Base-by-base conservation (phyloP, 2,797 vertebrate species). In the Xyrichtys novacula region DNA sequence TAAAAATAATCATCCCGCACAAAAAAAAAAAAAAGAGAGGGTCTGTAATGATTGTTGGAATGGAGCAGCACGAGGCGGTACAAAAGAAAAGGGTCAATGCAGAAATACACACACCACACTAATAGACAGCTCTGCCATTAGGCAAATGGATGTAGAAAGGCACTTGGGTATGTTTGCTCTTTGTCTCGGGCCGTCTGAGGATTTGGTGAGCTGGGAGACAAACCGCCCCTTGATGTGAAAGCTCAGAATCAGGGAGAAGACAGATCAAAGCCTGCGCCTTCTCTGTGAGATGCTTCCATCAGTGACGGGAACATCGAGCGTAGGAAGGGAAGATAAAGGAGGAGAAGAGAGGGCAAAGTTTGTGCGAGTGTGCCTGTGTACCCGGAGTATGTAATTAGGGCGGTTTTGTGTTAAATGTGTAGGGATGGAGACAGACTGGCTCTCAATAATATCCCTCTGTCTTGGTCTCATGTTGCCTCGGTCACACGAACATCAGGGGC, bases 221-320 rank as follows among this genome's bases (percentile, higher is more conserved):
- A 93, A 90, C 87, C 76, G 32, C 65, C 76, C 85, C 90, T 92
- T 91, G 87, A 94, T 94, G 90, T 93, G 83, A 90, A 85, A 77
- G 84, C 88, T 89, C 64, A 49, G 79, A 86, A 88, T 88, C 81
- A 75, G 52, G 70, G 71, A 85, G 83, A 68, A 84, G 73, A 86
- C 62, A 91, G 88, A 93, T 93, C 89, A 93, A 93, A 93, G 92
- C 74, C 61, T 20, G 43, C 40, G 75, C 74, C 74, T 65, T 69
- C 73, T 80, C 71, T 71, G 65, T 59, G 62, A 81, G 69, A 85
- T 49, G 61, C 76, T 84, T 83, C 78, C 25, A 50, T 78, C 83
- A 16, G 80, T 80, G 66, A 78, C 71, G 22, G 64, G 50, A 71
- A 82, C 73, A 85, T 58, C 76, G 78, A 78, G 77, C 17, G 64